Evolutionary conservation across 2,113 vertebrate genomes (phyloP).

Genomic region (Nipponia nippon): DNA sequence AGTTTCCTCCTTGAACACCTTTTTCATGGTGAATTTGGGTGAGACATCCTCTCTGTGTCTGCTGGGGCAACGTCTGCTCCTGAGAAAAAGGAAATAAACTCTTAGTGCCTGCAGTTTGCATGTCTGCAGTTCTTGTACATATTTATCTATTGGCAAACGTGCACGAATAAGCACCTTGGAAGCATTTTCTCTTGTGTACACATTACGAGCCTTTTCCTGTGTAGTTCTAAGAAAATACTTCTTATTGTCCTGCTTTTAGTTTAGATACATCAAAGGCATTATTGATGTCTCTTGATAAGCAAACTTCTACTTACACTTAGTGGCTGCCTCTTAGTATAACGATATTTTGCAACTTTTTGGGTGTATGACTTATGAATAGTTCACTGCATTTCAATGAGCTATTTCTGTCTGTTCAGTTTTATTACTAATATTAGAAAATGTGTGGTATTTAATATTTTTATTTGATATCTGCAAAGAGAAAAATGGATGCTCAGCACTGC

Average conservation of each 20-base stretch:
- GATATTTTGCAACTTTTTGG: background rate
- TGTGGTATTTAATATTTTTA: background rate
- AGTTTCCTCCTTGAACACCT: background rate
- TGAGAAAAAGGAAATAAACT: background rate
- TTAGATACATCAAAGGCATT: background rate
- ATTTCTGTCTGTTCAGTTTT: background rate
- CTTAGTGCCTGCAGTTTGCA: background rate
- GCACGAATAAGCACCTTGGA: background rate
- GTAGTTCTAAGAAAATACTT: background rate
- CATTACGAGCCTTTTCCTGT: background rate
- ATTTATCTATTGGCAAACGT: background rate
- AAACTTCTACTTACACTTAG: background rate
- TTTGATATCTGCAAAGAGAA: background rate
- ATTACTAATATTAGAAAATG: background rate
- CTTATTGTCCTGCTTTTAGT: background rate
- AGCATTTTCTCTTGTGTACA: background rate
- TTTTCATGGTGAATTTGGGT: background rate
- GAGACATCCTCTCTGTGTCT: background rate
- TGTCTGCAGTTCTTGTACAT: background rate
- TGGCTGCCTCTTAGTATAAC: background rate
- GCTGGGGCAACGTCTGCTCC: accelerated
- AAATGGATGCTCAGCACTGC: background rate
- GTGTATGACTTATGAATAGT: background rate
- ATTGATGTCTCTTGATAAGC: background rate
- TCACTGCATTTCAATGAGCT: background rate